Conservation (phyloP, 2,797 vertebrate species). For the Pseudochirops corinnae region DNA sequence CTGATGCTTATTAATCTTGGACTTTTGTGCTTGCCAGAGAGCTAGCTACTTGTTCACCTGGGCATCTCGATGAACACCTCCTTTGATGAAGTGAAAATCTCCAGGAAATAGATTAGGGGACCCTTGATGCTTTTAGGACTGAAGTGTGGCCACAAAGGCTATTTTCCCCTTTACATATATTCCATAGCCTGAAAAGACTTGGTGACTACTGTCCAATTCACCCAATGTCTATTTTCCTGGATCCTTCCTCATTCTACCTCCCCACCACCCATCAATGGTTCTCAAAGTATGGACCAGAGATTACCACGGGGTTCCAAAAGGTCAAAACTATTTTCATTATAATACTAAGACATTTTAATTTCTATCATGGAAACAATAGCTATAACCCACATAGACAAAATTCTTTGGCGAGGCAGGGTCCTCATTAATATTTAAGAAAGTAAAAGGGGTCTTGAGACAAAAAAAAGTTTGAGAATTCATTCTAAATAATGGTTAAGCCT, state of each 20-base stretch:
- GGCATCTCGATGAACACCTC: not conserved
- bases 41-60: constrained; percentile 7
- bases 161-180: constrained; percentile 4
- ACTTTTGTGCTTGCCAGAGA: constrained; percentile 27
- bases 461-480: not conserved
- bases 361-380: not conserved
- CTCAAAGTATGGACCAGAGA: too few species aligned
- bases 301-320: too few species aligned
- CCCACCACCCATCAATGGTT: too few species aligned
- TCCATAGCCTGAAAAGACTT: constrained; percentile 26
- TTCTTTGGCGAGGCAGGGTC: not conserved
- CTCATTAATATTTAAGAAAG: not conserved
- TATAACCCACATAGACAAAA: not conserved
- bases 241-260: too few species aligned
- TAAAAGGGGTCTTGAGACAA: not conserved
- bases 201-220: constrained; percentile 42
- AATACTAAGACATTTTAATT: too few species aligned
- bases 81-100: constrained; percentile 12
- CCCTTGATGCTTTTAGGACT: constrained; percentile 24
- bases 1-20: constrained; percentile 23
- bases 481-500: constrained; percentile 2
- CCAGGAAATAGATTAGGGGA: not conserved
- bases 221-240: constrained; percentile 44
- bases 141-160: constrained; percentile 21
- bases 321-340: too few species aligned